A percentile compares a stretch with the other conserved stretches of the same genome.
phyloP scores from a whole-genome alignment of 2,113 vertebrate genomes.

The Argyrosomus japonicus region DNA sequence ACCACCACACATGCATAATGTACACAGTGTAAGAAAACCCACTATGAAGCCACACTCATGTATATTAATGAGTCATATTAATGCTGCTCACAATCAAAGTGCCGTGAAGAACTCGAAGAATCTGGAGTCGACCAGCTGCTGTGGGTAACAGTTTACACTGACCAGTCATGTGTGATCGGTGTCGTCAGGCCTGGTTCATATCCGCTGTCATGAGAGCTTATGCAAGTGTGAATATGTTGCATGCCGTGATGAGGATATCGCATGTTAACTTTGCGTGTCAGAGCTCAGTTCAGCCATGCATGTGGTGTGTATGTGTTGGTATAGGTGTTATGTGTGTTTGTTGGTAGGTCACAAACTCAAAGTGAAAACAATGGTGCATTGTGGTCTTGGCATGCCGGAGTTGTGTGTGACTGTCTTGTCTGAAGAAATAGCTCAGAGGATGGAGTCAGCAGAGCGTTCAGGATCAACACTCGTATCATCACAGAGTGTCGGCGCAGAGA shows the following conservation, averaged over 20 bases:
- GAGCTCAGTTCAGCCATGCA: neutral
- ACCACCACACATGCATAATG: neutral
- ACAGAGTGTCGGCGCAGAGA: neutral
- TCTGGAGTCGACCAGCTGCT: slow-evolving; percentile 3
- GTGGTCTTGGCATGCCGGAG: neutral
- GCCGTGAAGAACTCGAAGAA: neutral
- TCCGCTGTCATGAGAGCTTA: neutral
- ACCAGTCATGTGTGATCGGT: neutral
- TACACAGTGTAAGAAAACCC: neutral
- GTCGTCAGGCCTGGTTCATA: no score
- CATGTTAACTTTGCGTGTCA: neutral
- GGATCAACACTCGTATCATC: neutral
- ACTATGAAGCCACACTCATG: neutral
- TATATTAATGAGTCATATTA: neutral
- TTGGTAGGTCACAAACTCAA: neutral
- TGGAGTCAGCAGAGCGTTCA: slow-evolving; percentile 12
- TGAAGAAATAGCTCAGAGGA: neutral
- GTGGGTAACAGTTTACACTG: slow-evolving; percentile 13
- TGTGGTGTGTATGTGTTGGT: neutral
- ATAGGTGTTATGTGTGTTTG: neutral
- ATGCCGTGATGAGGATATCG: neutral
- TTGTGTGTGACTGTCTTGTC: slow-evolving; percentile 2
- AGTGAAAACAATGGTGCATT: slow-evolving; percentile 16
- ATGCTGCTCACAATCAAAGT: slow-evolving; percentile 1
- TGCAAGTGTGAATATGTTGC: neutral